Conservation (phyloP, 2,113 vertebrate genomes). For the Cyprinodon brontotheroides region DNA sequence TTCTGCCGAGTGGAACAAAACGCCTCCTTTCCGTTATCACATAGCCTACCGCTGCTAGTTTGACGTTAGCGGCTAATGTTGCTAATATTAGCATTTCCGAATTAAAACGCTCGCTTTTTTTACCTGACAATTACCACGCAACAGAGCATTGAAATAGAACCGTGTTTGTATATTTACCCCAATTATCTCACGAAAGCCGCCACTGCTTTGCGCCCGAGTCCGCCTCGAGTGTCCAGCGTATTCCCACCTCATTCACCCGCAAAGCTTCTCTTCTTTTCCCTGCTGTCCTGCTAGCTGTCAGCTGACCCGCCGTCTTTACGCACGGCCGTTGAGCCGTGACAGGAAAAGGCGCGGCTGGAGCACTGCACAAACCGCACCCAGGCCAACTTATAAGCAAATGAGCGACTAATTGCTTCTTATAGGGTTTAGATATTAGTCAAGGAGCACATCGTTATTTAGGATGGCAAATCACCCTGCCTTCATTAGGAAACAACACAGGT, state of each 20-base stretch:
- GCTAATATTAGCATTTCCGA: constrained; percentile 59
- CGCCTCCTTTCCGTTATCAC: constrained; percentile 7
- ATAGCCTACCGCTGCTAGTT: constrained; percentile 10
- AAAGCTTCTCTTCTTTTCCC: constrained; percentile 54
- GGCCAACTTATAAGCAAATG: constrained; percentile 46
- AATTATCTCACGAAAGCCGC: constrained; percentile 51
- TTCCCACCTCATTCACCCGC: constrained; percentile 56
- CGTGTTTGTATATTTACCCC: constrained; percentile 46
- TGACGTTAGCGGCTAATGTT: constrained; percentile 32
- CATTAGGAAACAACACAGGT: not conserved
- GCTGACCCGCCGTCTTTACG: constrained; percentile 73
- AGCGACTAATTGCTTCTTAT: not conserved
- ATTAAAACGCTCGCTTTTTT: constrained; percentile 14
- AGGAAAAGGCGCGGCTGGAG: constrained; percentile 74
- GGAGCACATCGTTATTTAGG: not conserved
- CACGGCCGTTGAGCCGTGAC: constrained; percentile 53
- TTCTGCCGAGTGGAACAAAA: constrained; percentile 8
- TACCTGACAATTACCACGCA: not conserved
- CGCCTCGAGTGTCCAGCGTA: constrained; percentile 23
- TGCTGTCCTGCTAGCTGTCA: constrained; percentile 59
- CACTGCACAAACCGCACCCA: constrained; percentile 70
- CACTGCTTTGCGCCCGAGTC: constrained; percentile 22
- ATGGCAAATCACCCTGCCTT: no score
- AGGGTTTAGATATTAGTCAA: not conserved
- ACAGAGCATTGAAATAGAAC: not conserved